Evolutionary conservation across 2,888 invertebrate genomes (phyloP).

Genomic region (Drosophila macrospina): DNA sequence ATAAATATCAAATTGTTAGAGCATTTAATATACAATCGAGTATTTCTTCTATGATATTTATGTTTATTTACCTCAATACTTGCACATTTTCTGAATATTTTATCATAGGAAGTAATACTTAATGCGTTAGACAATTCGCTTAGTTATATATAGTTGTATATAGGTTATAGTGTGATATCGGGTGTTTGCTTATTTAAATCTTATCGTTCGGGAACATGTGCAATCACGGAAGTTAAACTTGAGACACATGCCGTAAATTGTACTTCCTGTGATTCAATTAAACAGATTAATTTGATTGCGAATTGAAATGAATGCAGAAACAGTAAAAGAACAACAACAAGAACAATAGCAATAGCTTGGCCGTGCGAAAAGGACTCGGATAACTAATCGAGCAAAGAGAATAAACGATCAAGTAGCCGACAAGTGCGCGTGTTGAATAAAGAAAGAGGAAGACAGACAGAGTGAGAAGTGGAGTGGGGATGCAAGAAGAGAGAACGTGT

Average conservation of each 20-base stretch:
- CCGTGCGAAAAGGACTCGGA: conserved; percentile 47
- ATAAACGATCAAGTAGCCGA: conserved; percentile 33
- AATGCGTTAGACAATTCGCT: conserved; percentile 15
- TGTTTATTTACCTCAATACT: too few relatives aligned
- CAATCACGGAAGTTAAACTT: conserved; percentile 55
- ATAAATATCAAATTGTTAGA: too few relatives aligned
- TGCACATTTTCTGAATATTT: too few relatives aligned
- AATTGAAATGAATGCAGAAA: conserved; percentile 41
- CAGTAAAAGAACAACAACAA: conserved; percentile 3
- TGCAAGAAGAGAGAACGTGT: conserved; percentile 7
- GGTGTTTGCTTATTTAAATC: conserved; percentile 14
- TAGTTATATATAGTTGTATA: neutral
- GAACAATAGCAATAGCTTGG: neutral
- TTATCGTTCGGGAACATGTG: conserved; percentile 30
- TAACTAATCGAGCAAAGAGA: conserved; percentile 23
- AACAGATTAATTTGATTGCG: conserved; percentile 57
- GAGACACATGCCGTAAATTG: conserved; percentile 54
- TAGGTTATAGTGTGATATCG: neutral
- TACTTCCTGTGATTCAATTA: conserved; percentile 77
- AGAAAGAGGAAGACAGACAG: neutral
- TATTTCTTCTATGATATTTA: too few relatives aligned
- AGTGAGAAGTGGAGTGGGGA: neutral
- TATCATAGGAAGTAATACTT: conserved; percentile 8
- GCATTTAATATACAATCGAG: too few relatives aligned
- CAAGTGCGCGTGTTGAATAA: conserved; percentile 26